Conservation (phyloP, 2,888 invertebrate species). For the Nymphalis c-album region DNA sequence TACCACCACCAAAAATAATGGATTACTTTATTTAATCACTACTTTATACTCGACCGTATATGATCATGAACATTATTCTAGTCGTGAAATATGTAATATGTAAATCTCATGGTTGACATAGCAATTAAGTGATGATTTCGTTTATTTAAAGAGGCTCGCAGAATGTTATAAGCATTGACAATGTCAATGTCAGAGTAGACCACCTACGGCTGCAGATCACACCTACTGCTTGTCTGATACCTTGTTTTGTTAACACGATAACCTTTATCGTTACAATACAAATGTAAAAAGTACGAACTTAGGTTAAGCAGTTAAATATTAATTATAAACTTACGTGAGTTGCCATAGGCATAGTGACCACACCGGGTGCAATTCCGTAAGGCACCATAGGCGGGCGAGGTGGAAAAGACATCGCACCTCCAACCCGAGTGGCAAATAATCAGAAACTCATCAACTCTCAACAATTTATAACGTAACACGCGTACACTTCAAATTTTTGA, state of each 20-base stretch:
- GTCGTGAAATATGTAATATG: too few relatives aligned
- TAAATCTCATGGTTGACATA: too few relatives aligned
- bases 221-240: neutral
- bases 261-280: neutral
- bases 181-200: neutral
- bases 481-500: slow-evolving; percentile 31
- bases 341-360: slow-evolving; percentile 88
- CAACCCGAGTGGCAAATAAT: slow-evolving; percentile 30
- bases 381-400: slow-evolving; percentile 92
- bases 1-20: too few relatives aligned
- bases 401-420: slow-evolving; percentile 90
- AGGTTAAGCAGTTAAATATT: slow-evolving; percentile 23
- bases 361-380: slow-evolving; percentile 86
- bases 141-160: too few relatives aligned
- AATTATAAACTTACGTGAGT: slow-evolving; percentile 83
- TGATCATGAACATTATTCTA: too few relatives aligned
- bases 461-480: slow-evolving; percentile 40
- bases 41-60: too few relatives aligned
- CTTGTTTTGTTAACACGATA: neutral
- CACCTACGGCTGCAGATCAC: neutral
- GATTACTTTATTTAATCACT: too few relatives aligned
- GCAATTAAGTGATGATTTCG: too few relatives aligned
- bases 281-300: neutral
- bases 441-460: slow-evolving; percentile 41
- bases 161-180: neutral